A percentile compares a stretch with the other conserved stretches of the same genome.
phyloP scores from a whole-genome alignment of 2,797 vertebrate species.

The Alauda arvensis region DNA sequence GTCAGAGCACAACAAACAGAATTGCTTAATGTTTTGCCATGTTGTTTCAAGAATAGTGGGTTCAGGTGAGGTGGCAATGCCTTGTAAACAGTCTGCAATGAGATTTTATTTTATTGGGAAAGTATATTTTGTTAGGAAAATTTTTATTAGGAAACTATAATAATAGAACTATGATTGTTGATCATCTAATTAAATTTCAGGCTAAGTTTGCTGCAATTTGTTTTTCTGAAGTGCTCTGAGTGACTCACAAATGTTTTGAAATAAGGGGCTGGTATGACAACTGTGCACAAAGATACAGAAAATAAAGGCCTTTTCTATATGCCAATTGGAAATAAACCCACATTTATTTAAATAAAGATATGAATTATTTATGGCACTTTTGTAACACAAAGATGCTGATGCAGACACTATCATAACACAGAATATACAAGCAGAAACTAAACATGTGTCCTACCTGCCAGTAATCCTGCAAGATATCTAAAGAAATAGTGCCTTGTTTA shows the following conservation, averaged over 20 bases:
- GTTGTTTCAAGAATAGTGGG: neutral
- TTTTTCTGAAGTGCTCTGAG: neutral
- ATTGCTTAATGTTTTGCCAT: neutral
- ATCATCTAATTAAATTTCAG: conserved; percentile 19
- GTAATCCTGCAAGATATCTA: neutral
- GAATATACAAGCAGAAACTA: neutral
- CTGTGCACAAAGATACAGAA: conserved; percentile 3
- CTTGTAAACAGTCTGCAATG: neutral
- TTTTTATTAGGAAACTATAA: neutral
- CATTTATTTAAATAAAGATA: conserved; percentile 36
- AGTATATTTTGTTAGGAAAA: neutral
- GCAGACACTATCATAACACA: neutral
- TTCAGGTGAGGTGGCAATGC: neutral
- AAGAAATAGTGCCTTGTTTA: neutral
- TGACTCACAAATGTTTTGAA: conserved; percentile 24
- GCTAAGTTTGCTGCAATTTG: neutral
- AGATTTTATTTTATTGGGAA: neutral
- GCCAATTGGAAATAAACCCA: conserved; percentile 32
- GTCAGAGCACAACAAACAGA: neutral
- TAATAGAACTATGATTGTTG: too few relatives aligned
- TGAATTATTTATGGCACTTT: conserved; percentile 14
- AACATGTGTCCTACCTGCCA: neutral
- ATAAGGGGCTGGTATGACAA: neutral
- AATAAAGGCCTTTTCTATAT: conserved; percentile 19
- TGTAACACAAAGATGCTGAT: conserved; percentile 10